Base-by-base conservation (phyloP, 2,888 invertebrate species). In the Enchytraeus crypticus region DNA sequence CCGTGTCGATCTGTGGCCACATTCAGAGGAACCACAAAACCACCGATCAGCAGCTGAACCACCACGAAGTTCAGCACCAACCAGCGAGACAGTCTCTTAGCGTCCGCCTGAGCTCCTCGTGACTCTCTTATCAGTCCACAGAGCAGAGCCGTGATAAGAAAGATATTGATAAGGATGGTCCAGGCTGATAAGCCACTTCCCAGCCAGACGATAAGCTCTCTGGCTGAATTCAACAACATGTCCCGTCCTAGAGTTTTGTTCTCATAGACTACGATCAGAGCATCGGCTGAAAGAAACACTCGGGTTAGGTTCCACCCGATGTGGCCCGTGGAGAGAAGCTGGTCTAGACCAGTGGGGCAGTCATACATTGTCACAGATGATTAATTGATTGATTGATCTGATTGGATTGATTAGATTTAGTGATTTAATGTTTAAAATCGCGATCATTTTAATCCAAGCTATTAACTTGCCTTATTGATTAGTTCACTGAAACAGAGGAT, bases 1-100 rank as follows among this genome's bases (percentile, higher is more conserved):
- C 64, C 64, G n/a, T 54, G 32, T 21, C 34, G 27, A 33, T 64
- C 64, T 5, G 61, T 61, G 29, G 53, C 57, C 32, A 64, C 61
- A 21, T 56, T 61, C 2, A 61, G 58, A 23, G 64, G 64, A 5
- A 64, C 57, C 14, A 64, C 59, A 30, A 64, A 61, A 29, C 47
- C 45, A 23, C 61, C 58, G 29, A 61, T 53, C 45, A 58, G 45
- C 27, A 64, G 34, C 32, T 59, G 57, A 21, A 53, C 61, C 8
- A 61, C 32, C 14, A 51, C 30, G 30, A 61, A 64, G 53, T 64
- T 64, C 18, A 61, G 32, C 43, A 61, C 46, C 30, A 64, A 56
- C 53, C 33, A 33, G 2, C 58, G 49, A n/a, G 34, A 49, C 4
- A 51, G 26, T 14, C 46, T 26, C 27, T 18, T 26, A 23, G 29